Evolutionary conservation across 2,797 vertebrate genomes (phyloP), one percentile per base, ranked within the genome.

Genomic region (Tapera naevia): DNA sequence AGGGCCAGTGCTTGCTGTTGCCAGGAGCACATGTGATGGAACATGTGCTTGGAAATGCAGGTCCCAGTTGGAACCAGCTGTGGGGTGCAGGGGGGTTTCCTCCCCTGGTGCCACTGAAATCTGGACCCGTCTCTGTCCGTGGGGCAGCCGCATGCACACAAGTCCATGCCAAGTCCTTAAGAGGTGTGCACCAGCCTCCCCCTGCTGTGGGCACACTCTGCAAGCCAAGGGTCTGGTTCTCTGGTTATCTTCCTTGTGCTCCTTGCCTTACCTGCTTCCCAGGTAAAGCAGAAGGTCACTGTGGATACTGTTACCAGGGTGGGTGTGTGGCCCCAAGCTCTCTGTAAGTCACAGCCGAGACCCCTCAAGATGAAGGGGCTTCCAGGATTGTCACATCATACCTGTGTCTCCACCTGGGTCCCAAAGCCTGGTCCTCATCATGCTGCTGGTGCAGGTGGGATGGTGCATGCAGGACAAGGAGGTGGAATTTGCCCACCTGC

Each of bases 91-190:
- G 11, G 45, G 41, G 10, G 7, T 8, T 39, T 32, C 28, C 27
- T 54, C 12, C 33, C 17, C 21, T 7, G 25, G 43, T 17, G 32
- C 70, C 13, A 1, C 46, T 24, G 5, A 13, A 37, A 22, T 11
- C 3, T 2, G 37, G 62, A 15, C 46, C 19, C 1, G 1, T 71
- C 39, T 41, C 17, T 2, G 2, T 39, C 54, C 54, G 8, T 4
- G 45, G 15, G 25, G 8, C 0, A 3, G 22, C 13, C 13, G 8
- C 19, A 15, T 5, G 4, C 27, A 3, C 8, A 1, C 0, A 16
- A 24, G 27, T 43, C 10, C 18, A 10, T 10, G 57, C 25, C 17
- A 9, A 3, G 24, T 15, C 46, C 1, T 3, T 39, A 16, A 51
- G 48, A 53, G 54, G 18, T 54, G 32, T 9, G 1, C 2, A 5